These are phyloP conservation scores for Zaprionus inermis DNA, from an alignment of 1,140 invertebrate species.

Conservation along the genomic window DNA sequence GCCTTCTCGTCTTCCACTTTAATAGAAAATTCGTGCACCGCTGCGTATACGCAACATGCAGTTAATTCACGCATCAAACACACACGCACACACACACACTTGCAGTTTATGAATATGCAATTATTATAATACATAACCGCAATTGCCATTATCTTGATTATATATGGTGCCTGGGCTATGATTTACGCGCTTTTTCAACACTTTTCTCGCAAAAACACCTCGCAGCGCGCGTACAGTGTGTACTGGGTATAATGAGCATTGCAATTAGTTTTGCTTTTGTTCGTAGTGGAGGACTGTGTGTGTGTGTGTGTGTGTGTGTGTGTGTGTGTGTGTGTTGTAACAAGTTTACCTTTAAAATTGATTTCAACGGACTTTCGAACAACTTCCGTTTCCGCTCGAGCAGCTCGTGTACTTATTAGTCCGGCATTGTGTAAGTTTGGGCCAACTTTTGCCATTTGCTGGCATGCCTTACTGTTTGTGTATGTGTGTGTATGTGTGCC, in stretches of 20 bases:
- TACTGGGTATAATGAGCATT: slow-evolving; percentile 60
- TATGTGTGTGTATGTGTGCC: slow-evolving; percentile 13
- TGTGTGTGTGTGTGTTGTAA: slow-evolving; percentile 40
- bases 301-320: background rate
- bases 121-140: slow-evolving; percentile 9
- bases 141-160: background rate
- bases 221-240: background rate
- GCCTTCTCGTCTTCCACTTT: background rate
- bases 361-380: slow-evolving; percentile 77
- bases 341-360: slow-evolving; percentile 80
- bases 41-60: background rate
- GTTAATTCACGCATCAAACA: slow-evolving; percentile 2
- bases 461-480: background rate
- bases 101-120: background rate
- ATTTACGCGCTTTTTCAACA: background rate
- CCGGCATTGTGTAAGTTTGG: slow-evolving; percentile 31
- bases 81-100: background rate
- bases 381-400: slow-evolving; percentile 75
- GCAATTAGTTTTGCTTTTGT: slow-evolving; percentile 72
- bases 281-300: background rate
- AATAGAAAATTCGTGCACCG: background rate
- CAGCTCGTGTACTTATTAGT: slow-evolving; percentile 58
- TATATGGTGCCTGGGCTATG: background rate
- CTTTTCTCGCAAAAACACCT: background rate
- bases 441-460: slow-evolving; percentile 63